Evolutionary conservation across 2,797 vertebrate species (phyloP).

Genomic region (Brachyrhaphis roseni): DNA sequence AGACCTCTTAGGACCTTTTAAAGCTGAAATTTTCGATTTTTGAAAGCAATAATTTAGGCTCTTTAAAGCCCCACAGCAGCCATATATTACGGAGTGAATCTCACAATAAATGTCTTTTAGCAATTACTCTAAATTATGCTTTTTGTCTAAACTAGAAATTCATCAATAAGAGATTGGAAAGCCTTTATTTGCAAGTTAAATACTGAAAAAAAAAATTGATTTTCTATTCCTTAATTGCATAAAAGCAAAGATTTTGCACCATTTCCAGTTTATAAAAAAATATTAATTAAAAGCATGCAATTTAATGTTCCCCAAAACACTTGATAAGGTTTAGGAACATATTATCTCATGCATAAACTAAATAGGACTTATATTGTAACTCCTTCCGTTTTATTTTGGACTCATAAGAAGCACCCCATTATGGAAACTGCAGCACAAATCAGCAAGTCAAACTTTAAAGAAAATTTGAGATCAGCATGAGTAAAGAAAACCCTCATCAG

Average conservation of each 20-base stretch:
- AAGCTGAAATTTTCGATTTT: background rate
- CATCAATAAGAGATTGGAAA: background rate
- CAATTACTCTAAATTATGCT: conserved; percentile 2
- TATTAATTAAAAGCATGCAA: background rate
- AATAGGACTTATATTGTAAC: background rate
- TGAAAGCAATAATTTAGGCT: background rate
- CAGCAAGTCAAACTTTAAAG: background rate
- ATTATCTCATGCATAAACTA: background rate
- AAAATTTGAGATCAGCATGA: background rate
- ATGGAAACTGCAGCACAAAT: background rate
- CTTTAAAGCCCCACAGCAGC: background rate
- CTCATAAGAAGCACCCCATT: background rate
- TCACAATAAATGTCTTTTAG: conserved; percentile 28
- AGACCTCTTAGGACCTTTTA: background rate
- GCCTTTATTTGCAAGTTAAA: background rate
- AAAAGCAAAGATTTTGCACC: background rate
- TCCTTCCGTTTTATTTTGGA: background rate
- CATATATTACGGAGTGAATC: conserved; percentile 4
- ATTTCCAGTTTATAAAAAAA: background rate
- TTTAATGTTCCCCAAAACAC: background rate
- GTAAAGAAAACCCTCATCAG: background rate
- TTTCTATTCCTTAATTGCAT: background rate
- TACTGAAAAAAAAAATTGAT: background rate
- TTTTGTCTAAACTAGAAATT: background rate
- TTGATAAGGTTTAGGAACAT: background rate